Percentiles rank a stretch among this genome's conserved stretches.
Conservation (phyloP, 2,797 vertebrate species). For the Enteromius paludinosus region DNA sequence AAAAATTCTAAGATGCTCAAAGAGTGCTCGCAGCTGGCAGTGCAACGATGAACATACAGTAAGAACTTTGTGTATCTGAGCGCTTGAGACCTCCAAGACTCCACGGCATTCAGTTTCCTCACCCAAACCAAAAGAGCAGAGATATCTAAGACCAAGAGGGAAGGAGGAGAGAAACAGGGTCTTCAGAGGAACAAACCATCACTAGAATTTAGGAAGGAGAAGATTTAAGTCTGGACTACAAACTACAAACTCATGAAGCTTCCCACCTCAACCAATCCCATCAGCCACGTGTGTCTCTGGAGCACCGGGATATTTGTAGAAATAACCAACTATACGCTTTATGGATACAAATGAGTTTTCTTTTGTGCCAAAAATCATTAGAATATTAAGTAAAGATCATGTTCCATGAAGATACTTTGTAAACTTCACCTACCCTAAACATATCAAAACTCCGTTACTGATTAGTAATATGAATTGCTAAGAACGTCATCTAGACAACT, state of each 20-base stretch:
- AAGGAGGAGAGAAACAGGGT: not conserved
- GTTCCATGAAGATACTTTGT: too few species aligned
- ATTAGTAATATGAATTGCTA: too few species aligned
- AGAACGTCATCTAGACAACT: too few species aligned
- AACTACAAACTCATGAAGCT: not conserved
- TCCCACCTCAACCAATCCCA: not conserved
- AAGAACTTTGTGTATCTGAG: not conserved
- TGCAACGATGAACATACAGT: not conserved
- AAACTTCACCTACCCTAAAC: too few species aligned
- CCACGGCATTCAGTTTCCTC: not conserved
- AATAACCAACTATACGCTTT: too few species aligned
- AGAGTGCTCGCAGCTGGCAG: not conserved
- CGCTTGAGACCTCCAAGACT: not conserved
- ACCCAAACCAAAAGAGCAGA: not conserved
- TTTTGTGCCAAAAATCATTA: too few species aligned
- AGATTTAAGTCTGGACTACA: not conserved
- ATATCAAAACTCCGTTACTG: too few species aligned
- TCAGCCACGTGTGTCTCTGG: too few species aligned
- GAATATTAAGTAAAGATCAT: too few species aligned
- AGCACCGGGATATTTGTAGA: too few species aligned
- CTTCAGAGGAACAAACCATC: not conserved
- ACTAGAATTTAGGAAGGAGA: not conserved
- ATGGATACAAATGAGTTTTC: too few species aligned
- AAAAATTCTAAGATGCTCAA: not conserved
- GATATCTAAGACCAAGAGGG: not conserved